These are phyloP conservation scores for Drosophila varians DNA, from an alignment of 1,140 invertebrate species.

Conservation along the genomic window DNA sequence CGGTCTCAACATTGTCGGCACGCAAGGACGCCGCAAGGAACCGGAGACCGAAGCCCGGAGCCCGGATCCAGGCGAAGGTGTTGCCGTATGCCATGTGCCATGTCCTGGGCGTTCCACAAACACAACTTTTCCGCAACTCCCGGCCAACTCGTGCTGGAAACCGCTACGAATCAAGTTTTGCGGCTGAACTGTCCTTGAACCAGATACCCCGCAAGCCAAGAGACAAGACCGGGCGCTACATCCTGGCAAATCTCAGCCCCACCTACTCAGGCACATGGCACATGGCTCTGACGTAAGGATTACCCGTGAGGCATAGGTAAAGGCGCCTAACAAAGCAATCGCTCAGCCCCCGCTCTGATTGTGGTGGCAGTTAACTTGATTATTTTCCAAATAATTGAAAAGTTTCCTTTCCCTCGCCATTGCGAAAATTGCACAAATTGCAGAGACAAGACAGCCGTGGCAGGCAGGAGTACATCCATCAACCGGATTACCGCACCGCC, in stretches of 20 bases:
- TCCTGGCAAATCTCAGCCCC: constrained; percentile 1
- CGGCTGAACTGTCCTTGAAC: constrained; percentile 70
- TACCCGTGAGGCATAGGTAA: not conserved
- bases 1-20: constrained; percentile 53
- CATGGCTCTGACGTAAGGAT: constrained; percentile 23
- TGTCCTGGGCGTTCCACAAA: constrained; percentile 27
- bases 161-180: constrained; percentile 70
- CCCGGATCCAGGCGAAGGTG: constrained; percentile 51
- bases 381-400: constrained; percentile 81
- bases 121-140: constrained; percentile 41
- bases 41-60: constrained; percentile 11
- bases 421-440: constrained; percentile 66
- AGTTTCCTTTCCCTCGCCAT: constrained; percentile 53
- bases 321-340: constrained; percentile 11
- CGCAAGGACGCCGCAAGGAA: constrained; percentile 57
- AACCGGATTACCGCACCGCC: not conserved
- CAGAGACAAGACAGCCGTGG: constrained; percentile 42
- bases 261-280: constrained; percentile 21
- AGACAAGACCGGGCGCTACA: constrained; percentile 1
- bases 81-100: constrained; percentile 52
- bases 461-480: constrained; percentile 34
- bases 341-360: constrained; percentile 25
- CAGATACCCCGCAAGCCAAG: constrained; percentile 42
- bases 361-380: constrained; percentile 76
- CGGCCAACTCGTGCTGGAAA: constrained; percentile 47